A percentile compares a stretch with the other conserved stretches of the same genome.
Evolutionary conservation across 2,888 invertebrate species (phyloP).

Genomic region (Rapana venosa): DNA sequence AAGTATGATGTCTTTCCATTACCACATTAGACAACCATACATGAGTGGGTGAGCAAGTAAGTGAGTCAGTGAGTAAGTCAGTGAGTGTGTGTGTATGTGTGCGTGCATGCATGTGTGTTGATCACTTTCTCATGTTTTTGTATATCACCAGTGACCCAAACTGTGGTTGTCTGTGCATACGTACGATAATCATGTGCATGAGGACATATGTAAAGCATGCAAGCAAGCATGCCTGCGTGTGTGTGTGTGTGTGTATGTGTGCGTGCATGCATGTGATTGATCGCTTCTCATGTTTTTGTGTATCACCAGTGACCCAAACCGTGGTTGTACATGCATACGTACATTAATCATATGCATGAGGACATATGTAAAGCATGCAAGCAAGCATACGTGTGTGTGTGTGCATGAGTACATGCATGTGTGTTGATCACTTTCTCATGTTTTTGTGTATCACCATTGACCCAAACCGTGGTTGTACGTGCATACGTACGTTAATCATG

Average conservation of each 20-base stretch:
- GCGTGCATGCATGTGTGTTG: not conserved
- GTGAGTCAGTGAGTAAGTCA: not conserved
- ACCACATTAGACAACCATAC: too few species aligned
- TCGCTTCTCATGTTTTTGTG: not conserved
- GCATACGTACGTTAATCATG: not conserved
- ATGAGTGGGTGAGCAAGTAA: not conserved
- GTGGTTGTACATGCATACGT: not conserved
- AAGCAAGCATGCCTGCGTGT: not conserved
- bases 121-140: not conserved
- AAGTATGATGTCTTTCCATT: too few species aligned
- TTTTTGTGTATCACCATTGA: not conserved
- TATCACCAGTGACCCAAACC: not conserved
- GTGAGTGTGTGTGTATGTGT: constrained; percentile 7
- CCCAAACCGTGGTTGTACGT: not conserved
- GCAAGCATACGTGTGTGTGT: not conserved
- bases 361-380: not conserved
- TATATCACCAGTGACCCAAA: not conserved
- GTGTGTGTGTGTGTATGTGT: constrained; percentile 4
- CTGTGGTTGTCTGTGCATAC: not conserved
- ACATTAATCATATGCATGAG: not conserved
- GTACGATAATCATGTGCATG: not conserved
- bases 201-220: not conserved
- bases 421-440: not conserved
- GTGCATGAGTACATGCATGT: not conserved
- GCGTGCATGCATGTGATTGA: not conserved